Evolutionary conservation across 1,140 invertebrate species (phyloP).

Genomic region (Monochamus saltuarius): DNA sequence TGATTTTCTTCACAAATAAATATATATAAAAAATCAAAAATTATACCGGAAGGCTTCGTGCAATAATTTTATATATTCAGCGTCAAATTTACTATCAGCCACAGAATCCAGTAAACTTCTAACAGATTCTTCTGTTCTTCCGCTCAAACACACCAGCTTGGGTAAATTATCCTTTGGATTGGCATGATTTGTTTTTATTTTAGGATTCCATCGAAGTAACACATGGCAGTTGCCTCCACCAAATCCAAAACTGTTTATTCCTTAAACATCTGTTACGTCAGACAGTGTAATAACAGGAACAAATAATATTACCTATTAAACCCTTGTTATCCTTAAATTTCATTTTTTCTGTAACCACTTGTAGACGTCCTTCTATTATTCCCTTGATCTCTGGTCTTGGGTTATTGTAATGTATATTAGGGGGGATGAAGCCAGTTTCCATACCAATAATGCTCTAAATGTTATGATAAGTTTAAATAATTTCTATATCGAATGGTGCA

Average conservation of each 20-base stretch:
- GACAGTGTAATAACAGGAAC: no score
- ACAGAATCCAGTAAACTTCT: constrained; percentile 67
- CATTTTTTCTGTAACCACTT: constrained; percentile 68
- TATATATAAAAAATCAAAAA: no score
- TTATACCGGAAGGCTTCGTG: constrained; percentile 48
- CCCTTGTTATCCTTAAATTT: constrained; percentile 59
- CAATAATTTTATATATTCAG: constrained; percentile 58
- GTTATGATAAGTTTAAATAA: no score
- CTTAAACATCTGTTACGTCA: constrained; percentile 30
- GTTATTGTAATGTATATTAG: constrained; percentile 75
- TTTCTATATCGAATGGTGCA: no score
- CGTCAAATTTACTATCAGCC: constrained; percentile 59
- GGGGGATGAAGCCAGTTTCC: constrained; percentile 70
- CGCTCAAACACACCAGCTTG: constrained; percentile 64
- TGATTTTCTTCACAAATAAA: no score
- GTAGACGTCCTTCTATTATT: constrained; percentile 67
- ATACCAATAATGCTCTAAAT: constrained; percentile 62
- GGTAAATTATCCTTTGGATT: constrained; percentile 58
- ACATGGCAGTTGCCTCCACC: constrained; percentile 68
- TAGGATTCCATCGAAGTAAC: constrained; percentile 60
- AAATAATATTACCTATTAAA: constrained; percentile 48
- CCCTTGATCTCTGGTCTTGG: constrained; percentile 73
- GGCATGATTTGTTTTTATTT: constrained; percentile 56
- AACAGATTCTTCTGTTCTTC: constrained; percentile 68
- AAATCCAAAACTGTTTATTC: constrained; percentile 66